Conservation (phyloP, 2,797 vertebrate species). For the Arnoldichthys spilopterus region DNA sequence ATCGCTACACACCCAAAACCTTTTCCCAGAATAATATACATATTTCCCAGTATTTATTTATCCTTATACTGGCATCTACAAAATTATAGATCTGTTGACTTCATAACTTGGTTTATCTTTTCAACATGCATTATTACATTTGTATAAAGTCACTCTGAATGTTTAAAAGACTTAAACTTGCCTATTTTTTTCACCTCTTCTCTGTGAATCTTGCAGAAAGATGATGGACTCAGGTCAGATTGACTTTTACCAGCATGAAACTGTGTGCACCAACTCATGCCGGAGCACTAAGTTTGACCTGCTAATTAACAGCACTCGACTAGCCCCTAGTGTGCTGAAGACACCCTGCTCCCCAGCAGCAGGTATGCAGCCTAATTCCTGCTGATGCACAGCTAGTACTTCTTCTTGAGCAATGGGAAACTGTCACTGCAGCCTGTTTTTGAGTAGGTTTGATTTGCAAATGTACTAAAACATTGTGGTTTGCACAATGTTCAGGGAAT, state of each 20-base stretch:
- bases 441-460: background rate
- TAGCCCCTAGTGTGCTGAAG: slow-evolving; percentile 85
- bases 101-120: background rate
- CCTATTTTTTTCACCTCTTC: slow-evolving; percentile 35
- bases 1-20: no score
- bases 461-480: background rate
- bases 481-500: no score
- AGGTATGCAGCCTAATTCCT: background rate
- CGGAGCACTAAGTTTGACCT: slow-evolving; percentile 98
- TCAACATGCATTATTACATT: slow-evolving; percentile 23
- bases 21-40: no score
- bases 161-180: background rate
- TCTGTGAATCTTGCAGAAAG: slow-evolving; percentile 80
- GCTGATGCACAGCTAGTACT: no score
- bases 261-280: slow-evolving; percentile 96
- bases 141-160: background rate
- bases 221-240: slow-evolving; percentile 97
- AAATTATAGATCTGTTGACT: background rate
- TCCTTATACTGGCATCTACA: background rate
- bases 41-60: no score
- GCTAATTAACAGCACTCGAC: slow-evolving; percentile 93
- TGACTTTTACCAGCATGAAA: slow-evolving; percentile 93
- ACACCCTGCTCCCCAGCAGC: slow-evolving; percentile 83
- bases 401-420: background rate
- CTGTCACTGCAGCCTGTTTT: background rate